Evolutionary conservation across 1,140 invertebrate genomes (phyloP), one percentile per base, ranked within the genome.

Genomic region (Odontomachus brunneus): DNA sequence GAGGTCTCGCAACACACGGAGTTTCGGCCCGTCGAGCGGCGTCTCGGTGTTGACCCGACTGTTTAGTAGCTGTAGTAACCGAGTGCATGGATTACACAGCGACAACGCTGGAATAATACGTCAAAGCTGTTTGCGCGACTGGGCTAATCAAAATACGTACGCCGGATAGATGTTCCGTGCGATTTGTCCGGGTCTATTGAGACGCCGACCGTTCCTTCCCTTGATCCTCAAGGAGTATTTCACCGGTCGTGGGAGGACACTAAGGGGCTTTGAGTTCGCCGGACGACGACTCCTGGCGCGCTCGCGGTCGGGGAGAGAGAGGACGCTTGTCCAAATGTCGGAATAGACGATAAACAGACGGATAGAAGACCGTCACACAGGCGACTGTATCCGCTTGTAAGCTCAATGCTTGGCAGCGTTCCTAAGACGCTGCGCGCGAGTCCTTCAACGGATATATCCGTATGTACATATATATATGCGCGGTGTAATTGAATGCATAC

Each of bases 401-500:
- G 89, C 89, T 91, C 83, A 91, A 91, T 91, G 84, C 67, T 80
- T 67, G 75, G 57, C 78, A 76, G 44, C 82, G 75, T 85, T 89
- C 86, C 82, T 83, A 82, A 90, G 90, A 89, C 81, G 73, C 72
- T 17, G 55, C 78, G 76, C n/a, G 55, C 78, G 76, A 76, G 84
- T 88, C 83, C 86, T 72, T 86, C 71, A 72, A 17, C 53, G 44
- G 73, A 83, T 85, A 86, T 78, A 86, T 87, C 71, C 78, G 69
- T 83, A 87, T 91, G 87, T 86, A 86, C 69, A 44, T 44, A 44
- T 44, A 44, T 44, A 44, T 44, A 44, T 84, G 55, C 81, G 87
- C 75, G 82, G 66, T 83, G 88, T 91, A 92, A 92, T 91, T 91
- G 91, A 92, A 91, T 91, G 91, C 84, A 92, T 83, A 89, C 75